A percentile compares a stretch with the other conserved stretches of the same genome.
phyloP scores from a whole-genome alignment of 2,797 vertebrate genomes.

The Lacerta agilis region DNA sequence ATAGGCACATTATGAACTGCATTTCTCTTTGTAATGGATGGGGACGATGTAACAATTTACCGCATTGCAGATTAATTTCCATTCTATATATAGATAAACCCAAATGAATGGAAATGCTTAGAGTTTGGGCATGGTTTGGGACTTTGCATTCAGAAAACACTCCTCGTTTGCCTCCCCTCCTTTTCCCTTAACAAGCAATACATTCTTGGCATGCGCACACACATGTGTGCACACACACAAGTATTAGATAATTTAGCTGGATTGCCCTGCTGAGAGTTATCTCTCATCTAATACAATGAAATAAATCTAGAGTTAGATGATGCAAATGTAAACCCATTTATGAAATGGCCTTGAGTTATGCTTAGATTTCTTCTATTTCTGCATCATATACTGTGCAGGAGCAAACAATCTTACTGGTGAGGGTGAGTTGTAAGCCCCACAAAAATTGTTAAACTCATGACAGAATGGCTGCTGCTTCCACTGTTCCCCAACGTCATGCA shows the following conservation, averaged over 20 bases:
- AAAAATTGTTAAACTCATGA: neutral
- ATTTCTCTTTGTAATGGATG: constrained; percentile 12
- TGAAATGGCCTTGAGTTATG: constrained; percentile 24
- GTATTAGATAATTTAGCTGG: constrained; percentile 25
- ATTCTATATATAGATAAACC: constrained; percentile 23
- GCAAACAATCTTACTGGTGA: neutral
- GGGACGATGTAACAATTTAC: constrained; percentile 8
- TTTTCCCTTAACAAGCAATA: neutral
- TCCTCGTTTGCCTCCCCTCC: neutral
- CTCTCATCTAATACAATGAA: constrained; percentile 32
- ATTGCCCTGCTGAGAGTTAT: neutral
- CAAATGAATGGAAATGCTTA: neutral
- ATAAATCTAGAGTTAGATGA: neutral
- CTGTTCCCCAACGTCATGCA: too few species aligned
- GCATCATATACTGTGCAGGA: neutral
- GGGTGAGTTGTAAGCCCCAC: neutral
- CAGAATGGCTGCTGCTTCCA: too few species aligned
- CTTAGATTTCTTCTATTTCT: constrained; percentile 13
- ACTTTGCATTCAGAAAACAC: constrained; percentile 19
- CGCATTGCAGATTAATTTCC: neutral
- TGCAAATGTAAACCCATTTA: constrained; percentile 18
- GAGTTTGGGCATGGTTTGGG: neutral
- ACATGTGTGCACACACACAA: neutral
- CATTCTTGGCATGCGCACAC: neutral
- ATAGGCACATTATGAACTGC: neutral